Evolutionary conservation across 2,888 invertebrate species (phyloP), one percentile per base, ranked within the genome.

Genomic region (Melinaea marsaeus): DNA sequence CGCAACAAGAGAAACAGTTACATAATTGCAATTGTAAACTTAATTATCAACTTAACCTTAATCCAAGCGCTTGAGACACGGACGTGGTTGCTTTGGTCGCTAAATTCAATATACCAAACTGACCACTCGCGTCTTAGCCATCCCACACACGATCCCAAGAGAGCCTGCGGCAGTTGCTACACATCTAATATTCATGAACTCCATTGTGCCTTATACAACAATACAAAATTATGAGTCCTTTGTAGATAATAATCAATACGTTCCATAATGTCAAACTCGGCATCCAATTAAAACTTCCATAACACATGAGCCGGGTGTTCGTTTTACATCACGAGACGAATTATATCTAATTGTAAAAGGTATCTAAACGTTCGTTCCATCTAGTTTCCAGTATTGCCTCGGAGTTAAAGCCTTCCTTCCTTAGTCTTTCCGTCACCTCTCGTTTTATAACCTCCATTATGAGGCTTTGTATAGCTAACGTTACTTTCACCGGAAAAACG

Each of bases 101-200:
- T 75, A 81, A 79, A 83, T 83, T 75, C 72, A 81, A 85, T 83
- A 83, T 22, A 80, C 62, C 69, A 65, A 64, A 60, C 60, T 64
- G 74, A 73, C 72, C 74, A 73, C 65, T 70, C 63, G 72, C 69
- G 67, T 61, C 56, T 62, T 55, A 59, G 56, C 59, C 56, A 64
- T 65, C 67, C 71, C 67, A 70, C 72, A 71, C 69, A 65, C 68
- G 37, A 68, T 76, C 78, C 74, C 78, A 54, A n/a, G 67, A 67
- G 65, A 35, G 59, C 65, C 65, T 65, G 69, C 68, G 72, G 68
- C 69, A 62, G 61, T 69, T 65, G 71, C 63, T 63, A 62, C 70
- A 64, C 67, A 65, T 79, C 69, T 75, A 75, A 76, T 79, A 78
- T 78, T 78, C 77, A 80, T 80, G 77, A 75, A 75, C 67, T 75